Evolutionary conservation across 2,797 vertebrate genomes (phyloP), one percentile per base, ranked within the genome.

Genomic region (Graptemys geographica): DNA sequence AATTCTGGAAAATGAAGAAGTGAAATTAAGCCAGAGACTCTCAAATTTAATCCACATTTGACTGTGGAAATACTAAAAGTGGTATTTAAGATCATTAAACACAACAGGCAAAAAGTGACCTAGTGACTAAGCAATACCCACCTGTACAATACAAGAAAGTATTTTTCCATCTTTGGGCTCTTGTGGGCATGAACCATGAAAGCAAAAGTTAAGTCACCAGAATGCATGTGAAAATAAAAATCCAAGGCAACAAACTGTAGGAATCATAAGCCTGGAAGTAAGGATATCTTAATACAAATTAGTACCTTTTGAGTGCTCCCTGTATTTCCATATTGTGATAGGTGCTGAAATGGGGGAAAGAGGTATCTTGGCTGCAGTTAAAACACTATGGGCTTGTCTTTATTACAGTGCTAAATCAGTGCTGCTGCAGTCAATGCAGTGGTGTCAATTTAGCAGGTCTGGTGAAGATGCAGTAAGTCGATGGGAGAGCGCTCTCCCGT

Each of bases 1-100:
- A 98, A 49, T 98, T 98, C 98, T 98, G 93, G 76, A 92, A 97
- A 86, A 86, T 1, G 7, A 51, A 19, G 21, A 51, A 79, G 81
- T 69, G 55, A 80, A 78, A 78, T 31, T 31, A 47, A 78, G 44
- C 27, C 27, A 78, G 15, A 76, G 44, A 76, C n/a, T 10, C 69
- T 83, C 28, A 94, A 41, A 25, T 82, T 16, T 44, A 51, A 96
- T 69, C 86, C 25, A 83, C 28, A 81, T 1, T 31, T 0, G 7
- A 87, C 51, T 84, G 51, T 1, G 0, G 51, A 90, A 95, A 84
- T 62, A 88, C 27, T 84, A 37, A 72, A 72, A 41, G 37, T 12
- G n/a, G 10, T 72, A 72, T 23, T 37, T 41, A 72, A 65, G 18
- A 65, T 65, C 8, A n/a, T 65, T 49, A 78, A 78, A 31, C 74